These are phyloP conservation scores for Eulemur macaco DNA, from an alignment of 2,113 vertebrate species.

Conservation along the genomic window DNA sequence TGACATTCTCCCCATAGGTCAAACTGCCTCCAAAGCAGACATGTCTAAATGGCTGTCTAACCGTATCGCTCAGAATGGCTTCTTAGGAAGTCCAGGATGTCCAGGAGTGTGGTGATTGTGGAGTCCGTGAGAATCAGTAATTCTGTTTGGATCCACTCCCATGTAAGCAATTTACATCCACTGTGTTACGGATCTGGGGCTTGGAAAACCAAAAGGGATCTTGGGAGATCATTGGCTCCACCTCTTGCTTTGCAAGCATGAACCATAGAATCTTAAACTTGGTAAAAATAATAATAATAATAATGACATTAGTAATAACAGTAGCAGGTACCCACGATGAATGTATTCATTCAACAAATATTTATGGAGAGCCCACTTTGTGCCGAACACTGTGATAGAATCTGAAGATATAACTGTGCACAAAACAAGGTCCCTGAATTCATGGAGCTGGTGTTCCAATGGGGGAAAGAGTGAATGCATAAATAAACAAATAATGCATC, in stretches of 20 bases:
- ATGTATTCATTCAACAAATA: not conserved
- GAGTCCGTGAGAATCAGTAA: not conserved
- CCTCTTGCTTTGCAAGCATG: not conserved
- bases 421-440: not conserved
- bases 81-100: conserved; percentile 20
- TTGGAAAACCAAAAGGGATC: not conserved
- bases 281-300: not conserved
- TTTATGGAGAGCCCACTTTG: not conserved
- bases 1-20: conserved; percentile 77
- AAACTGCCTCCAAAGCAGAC: conserved; percentile 58
- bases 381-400: not conserved
- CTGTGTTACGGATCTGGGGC: not conserved
- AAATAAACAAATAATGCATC: not conserved
- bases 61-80: not conserved
- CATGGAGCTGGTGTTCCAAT: not conserved
- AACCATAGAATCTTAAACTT: not conserved
- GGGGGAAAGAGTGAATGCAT: not conserved
- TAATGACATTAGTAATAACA: not conserved
- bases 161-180: not conserved
- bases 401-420: not conserved
- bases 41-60: conserved; percentile 56
- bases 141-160: conserved; percentile 26
- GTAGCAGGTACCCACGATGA: not conserved
- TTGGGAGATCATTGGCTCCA: not conserved
- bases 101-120: not conserved